Conservation (phyloP, 2,888 invertebrate species). For the Villa cingulata region DNA sequence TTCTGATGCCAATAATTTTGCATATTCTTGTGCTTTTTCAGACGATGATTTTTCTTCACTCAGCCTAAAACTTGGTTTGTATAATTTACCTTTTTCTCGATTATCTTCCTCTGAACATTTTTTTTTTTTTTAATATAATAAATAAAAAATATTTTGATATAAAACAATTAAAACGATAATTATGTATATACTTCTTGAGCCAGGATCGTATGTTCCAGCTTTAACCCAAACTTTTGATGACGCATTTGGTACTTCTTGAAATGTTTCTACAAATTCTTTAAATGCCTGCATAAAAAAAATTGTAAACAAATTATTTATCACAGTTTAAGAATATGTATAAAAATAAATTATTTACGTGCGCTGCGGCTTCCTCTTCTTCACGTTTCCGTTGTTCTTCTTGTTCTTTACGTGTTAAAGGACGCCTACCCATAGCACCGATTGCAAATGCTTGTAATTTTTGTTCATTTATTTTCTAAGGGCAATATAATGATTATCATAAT, state of each 20-base stretch:
- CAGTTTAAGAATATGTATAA: not conserved
- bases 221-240: constrained; percentile 93
- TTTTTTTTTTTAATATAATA: too few relatives aligned
- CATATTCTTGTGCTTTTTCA: constrained; percentile 56
- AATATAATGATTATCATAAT: not conserved
- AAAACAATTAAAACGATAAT: not conserved
- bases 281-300: constrained; percentile 67
- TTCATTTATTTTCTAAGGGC: constrained; percentile 47
- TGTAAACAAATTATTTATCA: not conserved
- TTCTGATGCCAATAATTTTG: constrained; percentile 46
- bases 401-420: constrained; percentile 63
- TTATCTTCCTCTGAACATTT: constrained; percentile 77
- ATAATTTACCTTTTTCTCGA: constrained; percentile 77
- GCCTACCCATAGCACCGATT: constrained; percentile 58
- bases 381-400: constrained; percentile 75
- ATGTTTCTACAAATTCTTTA: constrained; percentile 94
- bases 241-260: constrained; percentile 71
- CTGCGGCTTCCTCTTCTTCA: constrained; percentile 81
- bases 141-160: not conserved
- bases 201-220: constrained; percentile 94
- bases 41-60: constrained; percentile 48
- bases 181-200: constrained; percentile 56
- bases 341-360: constrained; percentile 48
- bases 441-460: constrained; percentile 65
- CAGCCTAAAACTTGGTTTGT: constrained; percentile 77